Percentiles rank a stretch among this genome's conserved stretches.
Conservation (phyloP, 2,888 invertebrate genomes). For the Protonemura montana region DNA sequence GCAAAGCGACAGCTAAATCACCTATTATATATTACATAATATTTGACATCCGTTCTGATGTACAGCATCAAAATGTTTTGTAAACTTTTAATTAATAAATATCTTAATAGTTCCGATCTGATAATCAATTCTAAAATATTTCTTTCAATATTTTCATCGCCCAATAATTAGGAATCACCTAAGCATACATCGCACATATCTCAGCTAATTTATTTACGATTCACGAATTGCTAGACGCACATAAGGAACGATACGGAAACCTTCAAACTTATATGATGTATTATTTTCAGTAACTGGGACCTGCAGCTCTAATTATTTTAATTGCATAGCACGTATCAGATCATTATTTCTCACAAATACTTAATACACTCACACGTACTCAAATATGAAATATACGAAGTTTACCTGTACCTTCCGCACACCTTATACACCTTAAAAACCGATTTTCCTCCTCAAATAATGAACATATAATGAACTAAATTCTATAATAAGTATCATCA, state of each 20-base stretch:
- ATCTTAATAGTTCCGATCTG: neutral
- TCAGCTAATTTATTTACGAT: neutral
- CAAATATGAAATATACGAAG: neutral
- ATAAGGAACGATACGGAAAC: neutral
- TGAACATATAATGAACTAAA: too few relatives aligned
- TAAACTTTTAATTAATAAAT: neutral
- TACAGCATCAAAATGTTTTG: neutral
- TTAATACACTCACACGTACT: neutral
- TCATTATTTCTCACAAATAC: constrained; percentile 12
- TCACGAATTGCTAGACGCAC: neutral
- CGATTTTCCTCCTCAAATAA: neutral
- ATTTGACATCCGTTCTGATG: neutral
- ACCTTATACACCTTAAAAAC: neutral
- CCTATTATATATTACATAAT: neutral
- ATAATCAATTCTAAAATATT: neutral
- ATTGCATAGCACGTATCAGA: neutral
- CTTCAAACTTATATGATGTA: neutral
- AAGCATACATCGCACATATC: neutral
- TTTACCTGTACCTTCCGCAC: neutral
- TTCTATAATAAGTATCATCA: neutral
- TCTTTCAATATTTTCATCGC: neutral
- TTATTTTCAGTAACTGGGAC: constrained; percentile 2
- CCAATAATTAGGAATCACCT: neutral
- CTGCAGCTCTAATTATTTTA: neutral
- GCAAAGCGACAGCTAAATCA: too few relatives aligned